Percentiles rank a stretch among this genome's conserved stretches.
Evolutionary conservation across 2,113 vertebrate genomes (phyloP).

Genomic region (Tachysurus fulvidraco): DNA sequence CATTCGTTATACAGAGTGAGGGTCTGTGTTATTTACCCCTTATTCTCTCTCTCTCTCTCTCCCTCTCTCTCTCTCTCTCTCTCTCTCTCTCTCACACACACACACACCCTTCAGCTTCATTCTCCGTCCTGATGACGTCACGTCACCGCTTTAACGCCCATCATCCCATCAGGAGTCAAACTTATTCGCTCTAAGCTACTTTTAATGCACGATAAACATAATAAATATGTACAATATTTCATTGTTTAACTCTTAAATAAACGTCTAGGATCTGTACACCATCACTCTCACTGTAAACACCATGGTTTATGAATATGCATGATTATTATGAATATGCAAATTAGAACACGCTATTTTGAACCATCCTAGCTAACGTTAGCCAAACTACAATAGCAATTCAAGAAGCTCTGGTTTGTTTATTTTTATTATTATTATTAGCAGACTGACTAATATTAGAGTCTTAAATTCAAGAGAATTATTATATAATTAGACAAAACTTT

Average conservation of each 20-base stretch:
- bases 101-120: background rate
- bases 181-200: background rate
- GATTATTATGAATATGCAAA: no score
- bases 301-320: no score
- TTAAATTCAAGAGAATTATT: no score
- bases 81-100: background rate
- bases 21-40: conserved; percentile 7
- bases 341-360: no score
- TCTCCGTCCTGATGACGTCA: conserved; percentile 21
- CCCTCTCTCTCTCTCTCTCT: background rate
- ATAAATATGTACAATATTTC: background rate
- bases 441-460: background rate
- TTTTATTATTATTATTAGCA: background rate
- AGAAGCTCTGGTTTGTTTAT: background rate
- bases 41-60: background rate
- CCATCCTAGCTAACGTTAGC: no score
- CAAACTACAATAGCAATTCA: no score
- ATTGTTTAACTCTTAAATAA: no score
- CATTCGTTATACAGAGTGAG: conserved; percentile 23
- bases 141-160: background rate
- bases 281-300: no score
- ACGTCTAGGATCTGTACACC: no score
- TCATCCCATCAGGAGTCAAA: background rate
- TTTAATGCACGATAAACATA: no score
- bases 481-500: background rate